Base-by-base conservation (phyloP, 1,140 invertebrate species). In the Saccostrea glomerata region DNA sequence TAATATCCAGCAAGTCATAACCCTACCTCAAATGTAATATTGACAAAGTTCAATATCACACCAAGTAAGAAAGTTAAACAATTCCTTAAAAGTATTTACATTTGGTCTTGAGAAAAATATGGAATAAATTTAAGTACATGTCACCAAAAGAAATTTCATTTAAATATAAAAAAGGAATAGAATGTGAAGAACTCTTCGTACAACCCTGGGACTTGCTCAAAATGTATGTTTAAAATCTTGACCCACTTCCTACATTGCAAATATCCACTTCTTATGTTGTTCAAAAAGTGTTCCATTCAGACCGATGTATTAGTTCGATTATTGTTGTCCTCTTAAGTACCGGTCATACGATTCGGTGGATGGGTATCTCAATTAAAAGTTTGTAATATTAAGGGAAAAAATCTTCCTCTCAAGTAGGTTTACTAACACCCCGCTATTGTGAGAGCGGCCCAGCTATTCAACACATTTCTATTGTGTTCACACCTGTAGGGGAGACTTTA, bases 361-460 rank as follows among this genome's bases (percentile, higher is more conserved):
- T 12, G 30, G 70, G 23, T 77, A 77, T 77, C 70, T 77, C 70
- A 77, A 77, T 77, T 77, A 77, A 36, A 77, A 77, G 70, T 77
- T 77, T 30, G 70, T 77, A 77, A 77, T 77, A 77, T 36, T 11
- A 77, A 77, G 70, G 70, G 70, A 77, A 63, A 36, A 77, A 77
- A 77, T 36, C 30, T 77, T 36, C 70, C 70, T 77, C 70, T 77
- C 25, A 77, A 77, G 70, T 77, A 25, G 25, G 30, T 77, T 30
- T 77, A 30, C 70, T 77, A 77, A 77, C 70, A 77, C 70, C 70
- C 70, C 25, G 11, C 70, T 30, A 77, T 77, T 77, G 70, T 77
- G 70, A 77, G 70, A 77, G 25, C 11, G 15, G 25, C 13, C 70
- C 70, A 30, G 70, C 70, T 77, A 30, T 77, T 77, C 70, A 77